These are phyloP conservation scores for Alfaro cultratus DNA, from an alignment of 2,797 vertebrate species.

Conservation along the genomic window DNA sequence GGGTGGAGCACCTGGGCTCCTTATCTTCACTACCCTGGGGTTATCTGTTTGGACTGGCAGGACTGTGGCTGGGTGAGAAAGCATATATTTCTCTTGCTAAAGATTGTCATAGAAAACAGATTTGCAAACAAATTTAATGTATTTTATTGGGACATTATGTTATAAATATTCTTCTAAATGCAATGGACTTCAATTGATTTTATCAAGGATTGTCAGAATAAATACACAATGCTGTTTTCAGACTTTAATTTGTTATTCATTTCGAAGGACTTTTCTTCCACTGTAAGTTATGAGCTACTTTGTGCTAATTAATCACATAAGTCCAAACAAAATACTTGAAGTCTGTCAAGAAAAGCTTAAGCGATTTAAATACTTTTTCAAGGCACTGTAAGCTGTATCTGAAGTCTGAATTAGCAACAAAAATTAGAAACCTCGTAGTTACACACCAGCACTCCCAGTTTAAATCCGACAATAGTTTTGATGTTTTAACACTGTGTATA, in stretches of 20 bases:
- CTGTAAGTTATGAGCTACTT: neutral
- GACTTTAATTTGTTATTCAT: neutral
- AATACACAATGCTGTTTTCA: neutral
- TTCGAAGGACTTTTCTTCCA: neutral
- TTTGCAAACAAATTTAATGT: neutral
- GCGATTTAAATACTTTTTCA: neutral
- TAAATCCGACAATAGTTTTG: neutral
- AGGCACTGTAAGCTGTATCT: neutral
- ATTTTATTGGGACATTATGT: too few relatives aligned
- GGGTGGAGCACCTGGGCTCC: constrained; percentile 96
- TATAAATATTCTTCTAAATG: neutral
- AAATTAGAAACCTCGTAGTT: neutral
- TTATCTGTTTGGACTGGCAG: constrained; percentile 94
- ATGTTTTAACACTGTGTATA: neutral
- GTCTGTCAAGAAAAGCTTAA: neutral
- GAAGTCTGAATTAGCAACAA: neutral
- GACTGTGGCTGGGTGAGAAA: constrained; percentile 93
- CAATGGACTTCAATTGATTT: neutral
- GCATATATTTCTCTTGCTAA: neutral
- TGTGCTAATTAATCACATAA: neutral
- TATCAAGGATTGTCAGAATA: neutral
- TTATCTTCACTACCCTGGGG: constrained; percentile 96
- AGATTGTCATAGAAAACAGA: neutral
- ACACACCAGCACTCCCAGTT: neutral
- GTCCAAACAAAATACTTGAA: neutral